Evolutionary conservation across 2,888 invertebrate genomes (phyloP), one percentile per base, ranked within the genome.

Genomic region (Lycia hirtaria): DNA sequence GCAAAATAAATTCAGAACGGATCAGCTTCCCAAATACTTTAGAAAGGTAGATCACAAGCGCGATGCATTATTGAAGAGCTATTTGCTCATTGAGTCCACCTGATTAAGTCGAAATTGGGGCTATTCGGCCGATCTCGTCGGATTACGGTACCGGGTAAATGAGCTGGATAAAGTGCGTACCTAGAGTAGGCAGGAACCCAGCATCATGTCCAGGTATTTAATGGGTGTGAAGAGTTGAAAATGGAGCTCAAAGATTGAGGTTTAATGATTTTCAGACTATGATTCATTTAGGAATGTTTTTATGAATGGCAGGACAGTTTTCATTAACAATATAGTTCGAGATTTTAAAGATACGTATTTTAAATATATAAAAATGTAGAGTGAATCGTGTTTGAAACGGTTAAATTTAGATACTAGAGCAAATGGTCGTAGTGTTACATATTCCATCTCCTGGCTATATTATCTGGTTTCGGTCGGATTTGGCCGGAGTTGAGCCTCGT

Each of bases 401-500:
- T 33, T 17, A 0, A 32, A 5, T n/a, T 4, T 32, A 5, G 4
- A 3, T 5, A 32, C 14, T 32, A 15, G 17, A 17, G 1, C 33
- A 17, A 32, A 26, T 41, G 5, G 1, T 53, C 35, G 3, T 14
- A 37, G 52, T 53, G 17, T 40, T 10, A 32, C 4, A 55, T 14
- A 35, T 22, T 43, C 4, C 5, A 48, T 48, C 24, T 41, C 47
- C 19, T 1, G 43, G 19, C 32, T 10, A 41, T 57, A 54, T 50
- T 65, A 65, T 72, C 60, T 62, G 59, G 64, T 69, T 72, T 68
- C 60, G 65, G 62, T 61, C 56, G 4, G 55, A 69, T 37, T 57
- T 57, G 41, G 69, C 70, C 64, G 60, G 63, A 56, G 26, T 26
- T 62, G 53, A 73, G 64, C 72, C 66, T 67, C 65, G 76, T 70